Evolutionary conservation across 2,888 invertebrate species (phyloP).

Genomic region (Caradrina clavipalpis): DNA sequence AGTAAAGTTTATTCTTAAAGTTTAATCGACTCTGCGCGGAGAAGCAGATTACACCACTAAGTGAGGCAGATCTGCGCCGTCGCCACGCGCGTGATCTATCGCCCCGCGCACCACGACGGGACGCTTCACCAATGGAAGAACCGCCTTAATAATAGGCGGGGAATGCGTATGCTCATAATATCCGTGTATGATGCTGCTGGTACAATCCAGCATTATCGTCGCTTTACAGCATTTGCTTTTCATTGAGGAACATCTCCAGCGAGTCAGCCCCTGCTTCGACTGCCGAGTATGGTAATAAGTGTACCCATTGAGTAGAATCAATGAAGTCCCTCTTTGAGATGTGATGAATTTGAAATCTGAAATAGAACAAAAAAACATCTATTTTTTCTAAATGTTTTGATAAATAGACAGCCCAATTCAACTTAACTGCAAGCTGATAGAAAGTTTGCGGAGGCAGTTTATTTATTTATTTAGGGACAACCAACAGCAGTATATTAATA

Average conservation of each 20-base stretch:
- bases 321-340: conserved; percentile 39
- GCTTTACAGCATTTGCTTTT: conserved; percentile 47
- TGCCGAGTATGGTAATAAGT: conserved; percentile 37
- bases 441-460: too few relatives aligned
- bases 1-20: too few relatives aligned
- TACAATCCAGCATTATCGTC: conserved; percentile 10
- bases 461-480: too few relatives aligned
- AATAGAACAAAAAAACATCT: conserved; percentile 5
- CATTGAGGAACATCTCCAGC: conserved; percentile 50
- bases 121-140: too few relatives aligned
- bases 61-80: too few relatives aligned
- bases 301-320: conserved; percentile 38
- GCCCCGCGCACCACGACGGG: too few relatives aligned
- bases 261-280: conserved; percentile 5
- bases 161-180: conserved; percentile 31
- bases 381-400: neutral
- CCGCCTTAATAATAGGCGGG: neutral
- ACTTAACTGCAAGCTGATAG: too few relatives aligned
- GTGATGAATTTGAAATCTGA: conserved; percentile 35
- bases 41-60: too few relatives aligned
- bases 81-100: too few relatives aligned
- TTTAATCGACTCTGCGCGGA: too few relatives aligned
- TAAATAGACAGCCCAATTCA: too few relatives aligned
- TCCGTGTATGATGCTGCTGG: conserved; percentile 4
- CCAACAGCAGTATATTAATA: too few relatives aligned